Evolutionary conservation across 2,888 invertebrate species (phyloP).

Genomic region (Scaeva pyrastri): DNA sequence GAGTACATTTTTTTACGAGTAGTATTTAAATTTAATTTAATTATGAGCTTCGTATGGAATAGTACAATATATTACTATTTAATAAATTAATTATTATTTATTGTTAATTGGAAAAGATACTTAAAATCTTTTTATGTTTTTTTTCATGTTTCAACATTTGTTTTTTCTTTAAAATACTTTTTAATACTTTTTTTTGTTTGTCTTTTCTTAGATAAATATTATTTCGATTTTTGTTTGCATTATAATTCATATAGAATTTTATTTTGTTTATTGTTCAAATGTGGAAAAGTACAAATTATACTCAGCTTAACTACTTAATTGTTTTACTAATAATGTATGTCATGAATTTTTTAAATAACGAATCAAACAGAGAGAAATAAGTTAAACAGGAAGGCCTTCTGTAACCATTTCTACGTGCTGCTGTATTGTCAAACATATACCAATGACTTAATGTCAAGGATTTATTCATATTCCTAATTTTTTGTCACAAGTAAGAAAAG

Average conservation of each 20-base stretch:
- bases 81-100: not conserved
- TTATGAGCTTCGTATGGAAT: slow-evolving; percentile 8
- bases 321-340: too few relatives aligned
- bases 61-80: not conserved
- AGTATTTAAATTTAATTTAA: not conserved
- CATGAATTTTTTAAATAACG: too few relatives aligned
- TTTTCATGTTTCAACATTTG: not conserved
- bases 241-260: not conserved
- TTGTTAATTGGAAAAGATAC: not conserved
- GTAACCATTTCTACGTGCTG: too few relatives aligned
- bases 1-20: slow-evolving; percentile 3
- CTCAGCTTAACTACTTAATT: too few relatives aligned
- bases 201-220: not conserved
- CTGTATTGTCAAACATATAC: too few relatives aligned
- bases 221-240: too few relatives aligned
- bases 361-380: too few relatives aligned
- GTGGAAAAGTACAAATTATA: not conserved
- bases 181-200: not conserved
- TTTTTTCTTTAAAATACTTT: not conserved
- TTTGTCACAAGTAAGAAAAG: too few relatives aligned
- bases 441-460: too few relatives aligned
- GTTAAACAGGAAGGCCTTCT: too few relatives aligned
- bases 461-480: too few relatives aligned
- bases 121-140: not conserved
- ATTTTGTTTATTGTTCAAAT: not conserved